Evolutionary conservation across 2,797 vertebrate species (phyloP).

Genomic region (Phrynocephalus forsythii): DNA sequence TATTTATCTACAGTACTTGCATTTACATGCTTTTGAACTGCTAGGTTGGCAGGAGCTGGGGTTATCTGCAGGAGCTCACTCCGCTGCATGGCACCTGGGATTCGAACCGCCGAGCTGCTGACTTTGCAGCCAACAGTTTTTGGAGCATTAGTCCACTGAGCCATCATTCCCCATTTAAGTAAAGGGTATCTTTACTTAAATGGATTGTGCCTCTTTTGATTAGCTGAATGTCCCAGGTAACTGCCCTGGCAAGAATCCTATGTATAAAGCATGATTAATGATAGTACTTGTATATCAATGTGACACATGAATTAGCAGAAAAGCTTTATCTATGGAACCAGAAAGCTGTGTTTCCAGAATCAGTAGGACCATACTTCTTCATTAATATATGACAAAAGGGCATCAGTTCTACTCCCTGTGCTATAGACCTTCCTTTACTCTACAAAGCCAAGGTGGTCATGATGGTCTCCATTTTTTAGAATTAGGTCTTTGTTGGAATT

Average conservation of each 20-base stretch:
- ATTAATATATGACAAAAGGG: rapidly evolving
- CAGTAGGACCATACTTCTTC: rapidly evolving
- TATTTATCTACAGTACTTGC: no score
- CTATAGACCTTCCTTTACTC: neutral
- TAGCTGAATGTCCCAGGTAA: neutral
- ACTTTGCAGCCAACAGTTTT: no score
- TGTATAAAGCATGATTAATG: neutral
- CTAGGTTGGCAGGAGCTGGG: no score
- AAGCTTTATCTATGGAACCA: neutral
- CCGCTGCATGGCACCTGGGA: no score
- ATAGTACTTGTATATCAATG: neutral
- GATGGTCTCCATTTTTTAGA: neutral
- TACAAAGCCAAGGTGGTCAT: neutral
- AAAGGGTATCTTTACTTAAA: neutral
- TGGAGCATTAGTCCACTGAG: no score
- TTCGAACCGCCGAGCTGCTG: no score
- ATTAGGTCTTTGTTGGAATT: neutral
- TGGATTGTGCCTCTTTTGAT: neutral
- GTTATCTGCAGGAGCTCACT: no score
- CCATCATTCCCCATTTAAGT: no score
- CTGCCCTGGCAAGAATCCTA: neutral
- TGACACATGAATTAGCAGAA: neutral
- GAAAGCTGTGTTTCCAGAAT: neutral
- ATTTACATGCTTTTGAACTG: no score
- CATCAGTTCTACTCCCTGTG: neutral